Conservation (phyloP, 2,797 vertebrate species). For the Pygocentrus nattereri region DNA sequence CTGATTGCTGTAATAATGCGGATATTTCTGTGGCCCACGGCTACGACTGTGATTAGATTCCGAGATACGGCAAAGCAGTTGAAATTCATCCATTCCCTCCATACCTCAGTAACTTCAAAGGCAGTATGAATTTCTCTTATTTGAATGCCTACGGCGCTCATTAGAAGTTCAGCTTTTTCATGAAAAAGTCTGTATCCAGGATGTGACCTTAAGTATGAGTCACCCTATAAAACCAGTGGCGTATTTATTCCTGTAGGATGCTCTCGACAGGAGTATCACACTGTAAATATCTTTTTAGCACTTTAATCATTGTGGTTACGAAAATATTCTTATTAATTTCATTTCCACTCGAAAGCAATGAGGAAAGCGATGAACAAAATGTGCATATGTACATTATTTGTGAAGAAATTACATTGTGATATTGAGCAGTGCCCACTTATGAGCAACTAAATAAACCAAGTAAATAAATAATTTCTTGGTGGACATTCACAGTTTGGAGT, state of each 20-base stretch:
- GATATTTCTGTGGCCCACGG: constrained; percentile 31
- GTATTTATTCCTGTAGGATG: constrained; percentile 37
- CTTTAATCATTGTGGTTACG: background rate
- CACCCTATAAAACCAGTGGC: constrained; percentile 21
- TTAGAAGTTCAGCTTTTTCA: constrained; percentile 45
- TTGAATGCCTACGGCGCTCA: constrained; percentile 42
- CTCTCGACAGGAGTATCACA: constrained; percentile 8
- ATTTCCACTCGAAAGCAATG: too few relatives aligned
- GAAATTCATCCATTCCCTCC: constrained; percentile 10
- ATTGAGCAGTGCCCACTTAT: too few relatives aligned
- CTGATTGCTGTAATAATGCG: constrained; percentile 29
- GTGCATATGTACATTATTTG: too few relatives aligned
- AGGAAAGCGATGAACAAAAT: too few relatives aligned
- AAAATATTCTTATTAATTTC: background rate
- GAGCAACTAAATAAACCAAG: too few relatives aligned
- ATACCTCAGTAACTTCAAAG: constrained; percentile 44
- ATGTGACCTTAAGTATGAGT: constrained; percentile 38
- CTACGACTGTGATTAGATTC: constrained; percentile 45
- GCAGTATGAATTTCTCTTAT: constrained; percentile 42
- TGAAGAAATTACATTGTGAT: too few relatives aligned
- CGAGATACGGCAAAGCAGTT: constrained; percentile 15
- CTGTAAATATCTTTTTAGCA: background rate
- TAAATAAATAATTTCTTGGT: too few relatives aligned
- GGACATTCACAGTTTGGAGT: too few relatives aligned
- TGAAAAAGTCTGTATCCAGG: constrained; percentile 32